These are phyloP conservation scores for Pollenia angustigena DNA, from an alignment of 2,888 invertebrate genomes.

Conservation along the genomic window DNA sequence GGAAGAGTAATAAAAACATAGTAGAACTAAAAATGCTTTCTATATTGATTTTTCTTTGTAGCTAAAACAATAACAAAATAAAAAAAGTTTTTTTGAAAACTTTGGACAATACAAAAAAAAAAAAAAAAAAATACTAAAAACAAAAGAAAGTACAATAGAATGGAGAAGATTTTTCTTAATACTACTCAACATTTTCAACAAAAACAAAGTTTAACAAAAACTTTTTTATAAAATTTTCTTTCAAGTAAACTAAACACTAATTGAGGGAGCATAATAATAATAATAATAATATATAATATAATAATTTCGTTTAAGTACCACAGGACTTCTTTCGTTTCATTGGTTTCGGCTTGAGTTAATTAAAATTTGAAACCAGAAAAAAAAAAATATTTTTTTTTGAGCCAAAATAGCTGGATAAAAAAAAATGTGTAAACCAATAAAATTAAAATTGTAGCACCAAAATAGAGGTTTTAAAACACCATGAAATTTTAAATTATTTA, in stretches of 20 bases:
- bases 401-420: not conserved
- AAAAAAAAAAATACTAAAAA: not conserved
- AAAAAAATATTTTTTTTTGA: constrained; percentile 28
- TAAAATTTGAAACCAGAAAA: constrained; percentile 22
- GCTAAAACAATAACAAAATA: not conserved
- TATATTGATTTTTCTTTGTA: constrained; percentile 27
- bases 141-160: not conserved
- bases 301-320: not conserved
- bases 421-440: too few relatives aligned
- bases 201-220: not conserved
- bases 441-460: too few relatives aligned
- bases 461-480: too few relatives aligned
- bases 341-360: constrained; percentile 23
- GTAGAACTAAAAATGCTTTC: not conserved
- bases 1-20: not conserved
- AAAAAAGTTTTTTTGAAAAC: constrained; percentile 2
- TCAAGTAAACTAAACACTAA: not conserved
- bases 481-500: too few relatives aligned
- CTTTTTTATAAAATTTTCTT: not conserved
- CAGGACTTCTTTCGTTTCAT: constrained; percentile 26
- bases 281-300: not conserved
- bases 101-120: not conserved
- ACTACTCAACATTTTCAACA: not conserved
- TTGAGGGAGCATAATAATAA: not conserved
- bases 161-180: not conserved